Conservation (phyloP, 2,888 invertebrate species). For the Cyrtodaria siliqua region DNA sequence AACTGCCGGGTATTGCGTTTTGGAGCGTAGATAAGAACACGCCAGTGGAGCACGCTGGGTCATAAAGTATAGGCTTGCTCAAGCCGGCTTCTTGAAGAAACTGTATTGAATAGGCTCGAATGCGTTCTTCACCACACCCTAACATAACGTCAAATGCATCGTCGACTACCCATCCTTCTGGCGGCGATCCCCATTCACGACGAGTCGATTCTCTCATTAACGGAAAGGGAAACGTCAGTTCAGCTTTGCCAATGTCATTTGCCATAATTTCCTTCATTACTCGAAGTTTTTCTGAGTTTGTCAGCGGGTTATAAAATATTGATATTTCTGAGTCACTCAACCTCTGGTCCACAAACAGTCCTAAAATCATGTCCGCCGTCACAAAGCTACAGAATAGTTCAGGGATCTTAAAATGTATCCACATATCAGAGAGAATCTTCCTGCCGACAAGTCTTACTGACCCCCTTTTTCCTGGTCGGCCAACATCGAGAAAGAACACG, state of each 20-base stretch:
- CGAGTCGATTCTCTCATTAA: slow-evolving; percentile 62
- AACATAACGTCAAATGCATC: slow-evolving; percentile 69
- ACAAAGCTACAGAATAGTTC: slow-evolving; percentile 72
- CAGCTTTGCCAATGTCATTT: slow-evolving; percentile 31
- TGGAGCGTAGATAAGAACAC: slow-evolving; percentile 70
- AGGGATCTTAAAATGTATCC: slow-evolving; percentile 65
- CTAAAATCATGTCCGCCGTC: slow-evolving; percentile 71
- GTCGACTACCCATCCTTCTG: slow-evolving; percentile 72
- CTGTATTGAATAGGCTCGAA: slow-evolving; percentile 65
- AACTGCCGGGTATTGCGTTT: slow-evolving; percentile 65
- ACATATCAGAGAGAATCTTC: slow-evolving; percentile 69
- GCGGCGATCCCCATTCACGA: slow-evolving; percentile 67
- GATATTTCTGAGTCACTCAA: slow-evolving; percentile 59
- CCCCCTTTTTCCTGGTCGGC: slow-evolving; percentile 35
- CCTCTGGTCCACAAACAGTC: slow-evolving; percentile 63
- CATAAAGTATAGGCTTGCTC: slow-evolving; percentile 60
- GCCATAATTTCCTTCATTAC: slow-evolving; percentile 58
- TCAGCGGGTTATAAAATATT: slow-evolving; percentile 61
- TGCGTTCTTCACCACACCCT: slow-evolving; percentile 68
- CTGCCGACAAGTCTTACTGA: slow-evolving; percentile 61
- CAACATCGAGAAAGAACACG: slow-evolving; percentile 67
- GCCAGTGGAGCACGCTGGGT: slow-evolving; percentile 73
- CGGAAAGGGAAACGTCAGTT: slow-evolving; percentile 68
- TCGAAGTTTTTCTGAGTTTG: slow-evolving; percentile 62
- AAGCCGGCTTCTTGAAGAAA: slow-evolving; percentile 50